Percentiles rank a stretch among this genome's conserved stretches.
Conservation (phyloP, 1,140 invertebrate species). For the Manduca sexta region DNA sequence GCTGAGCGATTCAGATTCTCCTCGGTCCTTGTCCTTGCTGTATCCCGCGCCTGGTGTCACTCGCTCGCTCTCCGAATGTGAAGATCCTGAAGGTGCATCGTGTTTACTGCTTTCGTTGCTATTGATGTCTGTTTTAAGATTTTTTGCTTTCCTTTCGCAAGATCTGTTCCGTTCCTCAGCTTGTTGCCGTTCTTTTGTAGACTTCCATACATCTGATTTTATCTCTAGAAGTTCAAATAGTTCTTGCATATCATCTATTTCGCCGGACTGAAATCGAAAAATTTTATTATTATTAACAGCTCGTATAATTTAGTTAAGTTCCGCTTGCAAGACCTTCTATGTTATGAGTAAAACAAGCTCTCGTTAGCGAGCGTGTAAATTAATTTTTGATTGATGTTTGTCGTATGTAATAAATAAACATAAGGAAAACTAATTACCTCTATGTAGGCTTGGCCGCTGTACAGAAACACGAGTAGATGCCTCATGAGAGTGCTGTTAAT, state of each 20-base stretch:
- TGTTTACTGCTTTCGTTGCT: constrained; percentile 78
- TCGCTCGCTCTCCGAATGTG: constrained; percentile 67
- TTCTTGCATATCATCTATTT: constrained; percentile 86
- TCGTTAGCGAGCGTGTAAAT: not conserved
- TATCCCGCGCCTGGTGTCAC: constrained; percentile 62
- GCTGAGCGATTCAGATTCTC: constrained; percentile 53
- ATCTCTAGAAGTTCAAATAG: constrained; percentile 87
- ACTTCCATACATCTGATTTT: constrained; percentile 84
- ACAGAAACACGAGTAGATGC: constrained; percentile 86
- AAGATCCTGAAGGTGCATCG: constrained; percentile 63
- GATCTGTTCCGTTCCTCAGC: constrained; percentile 69
- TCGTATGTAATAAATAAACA: not conserved
- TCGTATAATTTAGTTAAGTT: not conserved
- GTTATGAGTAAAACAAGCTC: not conserved
- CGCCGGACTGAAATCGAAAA: constrained; percentile 78
- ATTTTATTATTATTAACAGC: not conserved
- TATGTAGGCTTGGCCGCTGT: constrained; percentile 87
- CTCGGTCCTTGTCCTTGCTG: constrained; percentile 59
- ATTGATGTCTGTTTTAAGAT: constrained; percentile 75
- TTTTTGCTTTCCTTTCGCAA: constrained; percentile 73
- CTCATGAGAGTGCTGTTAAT: constrained; percentile 83
- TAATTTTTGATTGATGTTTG: not conserved
- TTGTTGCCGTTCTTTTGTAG: constrained; percentile 72
- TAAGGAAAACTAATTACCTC: constrained; percentile 68
- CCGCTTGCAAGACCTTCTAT: not conserved